phyloP scores from a whole-genome alignment of 2,797 vertebrate species.

The Microctenopoma lineatum region DNA sequence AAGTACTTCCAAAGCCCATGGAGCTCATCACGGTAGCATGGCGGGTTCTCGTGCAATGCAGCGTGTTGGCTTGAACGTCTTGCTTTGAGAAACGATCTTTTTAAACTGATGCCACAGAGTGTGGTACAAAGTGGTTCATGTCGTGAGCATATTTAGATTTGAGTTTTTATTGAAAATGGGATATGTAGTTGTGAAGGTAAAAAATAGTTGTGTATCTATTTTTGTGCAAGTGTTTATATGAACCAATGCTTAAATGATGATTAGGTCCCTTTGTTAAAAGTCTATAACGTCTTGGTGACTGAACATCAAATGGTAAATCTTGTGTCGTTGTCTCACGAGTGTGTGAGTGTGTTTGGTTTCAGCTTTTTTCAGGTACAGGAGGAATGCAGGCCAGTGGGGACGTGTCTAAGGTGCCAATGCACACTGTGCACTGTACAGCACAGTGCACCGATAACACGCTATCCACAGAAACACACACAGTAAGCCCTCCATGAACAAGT shows the following conservation, averaged over 20 bases:
- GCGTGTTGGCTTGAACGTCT: too few relatives aligned
- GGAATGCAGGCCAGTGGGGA: constrained; percentile 75
- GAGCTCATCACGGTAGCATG: too few relatives aligned
- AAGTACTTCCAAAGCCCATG: too few relatives aligned
- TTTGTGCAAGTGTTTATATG: neutral
- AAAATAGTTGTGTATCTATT: too few relatives aligned
- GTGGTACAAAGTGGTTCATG: too few relatives aligned
- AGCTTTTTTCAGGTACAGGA: constrained; percentile 52
- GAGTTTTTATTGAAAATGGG: too few relatives aligned
- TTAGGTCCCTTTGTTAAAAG: neutral
- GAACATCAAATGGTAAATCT: too few relatives aligned
- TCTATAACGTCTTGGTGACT: neutral
- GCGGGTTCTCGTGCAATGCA: too few relatives aligned
- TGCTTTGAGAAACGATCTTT: too few relatives aligned
- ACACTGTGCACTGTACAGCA: constrained; percentile 21
- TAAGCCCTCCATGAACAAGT: neutral
- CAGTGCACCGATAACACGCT: constrained; percentile 34
- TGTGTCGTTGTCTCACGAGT: neutral
- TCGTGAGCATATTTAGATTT: too few relatives aligned
- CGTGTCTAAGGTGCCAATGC: constrained; percentile 59
- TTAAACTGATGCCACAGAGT: too few relatives aligned
- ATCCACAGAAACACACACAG: constrained; percentile 27
- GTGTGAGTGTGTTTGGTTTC: constrained; percentile 14
- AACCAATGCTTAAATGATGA: neutral
- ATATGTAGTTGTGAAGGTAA: too few relatives aligned